Evolutionary conservation across 2,888 invertebrate genomes (phyloP), one percentile per base, ranked within the genome.

Genomic region (Melipona beecheii): DNA sequence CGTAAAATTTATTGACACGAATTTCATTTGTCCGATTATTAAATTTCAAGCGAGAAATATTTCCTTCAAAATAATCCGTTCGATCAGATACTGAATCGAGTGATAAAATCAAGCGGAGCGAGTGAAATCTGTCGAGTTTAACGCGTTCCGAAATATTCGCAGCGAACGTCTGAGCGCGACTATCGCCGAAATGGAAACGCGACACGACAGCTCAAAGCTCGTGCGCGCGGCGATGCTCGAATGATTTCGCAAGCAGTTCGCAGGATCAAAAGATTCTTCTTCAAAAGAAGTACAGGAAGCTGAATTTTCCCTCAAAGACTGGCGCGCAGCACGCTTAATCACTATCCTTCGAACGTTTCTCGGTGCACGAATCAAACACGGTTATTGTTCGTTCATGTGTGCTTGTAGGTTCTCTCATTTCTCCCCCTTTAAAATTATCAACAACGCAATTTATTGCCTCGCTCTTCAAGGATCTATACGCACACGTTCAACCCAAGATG

Each of bases 241-340:
- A 71, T 49, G 80, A 84, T 75, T 80, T 75, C 66, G 74, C 74
- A n/a, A 83, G 83, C 73, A 24, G 75, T 75, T 74, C 52, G 54
- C 21, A 43, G 66, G 64, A 72, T 80, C 66, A 58, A 72, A 85
- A 84, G 74, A 66, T 75, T 84, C 31, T 27, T 27, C 27, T 27
- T 27, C 27, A 27, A 27, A 21, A n/a, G 9, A 43, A 62, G 71
- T 62, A 31, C 31, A 27, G 70, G 77, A 62, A 65, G 68, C 52
- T 9, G 21, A 60, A 66, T 79, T 43, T 83, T 52, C 79, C 43
- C 64, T 50, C 24, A 69, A 73, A 54, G 43, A 73, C 19, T 54
- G 5, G 15, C 58, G 58, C 52, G n/a, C 56, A 56, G 75, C 52
- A 68, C 56, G 49, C 62, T 69, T 27, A 66, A 79, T 64, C 19